phyloP scores from a whole-genome alignment of 2,888 invertebrate species.

The Glomeris marginata region DNA sequence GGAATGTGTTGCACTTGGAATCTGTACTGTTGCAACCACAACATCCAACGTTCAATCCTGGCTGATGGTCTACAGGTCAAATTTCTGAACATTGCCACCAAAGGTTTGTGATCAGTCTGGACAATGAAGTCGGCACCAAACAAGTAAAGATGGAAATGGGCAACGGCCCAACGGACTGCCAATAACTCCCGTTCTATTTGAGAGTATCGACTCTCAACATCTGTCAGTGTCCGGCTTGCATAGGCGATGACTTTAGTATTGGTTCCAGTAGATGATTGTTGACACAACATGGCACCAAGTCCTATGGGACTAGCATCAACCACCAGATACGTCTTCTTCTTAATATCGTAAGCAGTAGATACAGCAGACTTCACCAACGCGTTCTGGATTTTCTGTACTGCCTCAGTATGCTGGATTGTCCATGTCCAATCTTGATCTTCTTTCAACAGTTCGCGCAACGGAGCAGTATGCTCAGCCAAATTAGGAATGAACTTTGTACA shows the following conservation, averaged over 20 bases:
- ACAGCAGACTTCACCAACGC: background rate
- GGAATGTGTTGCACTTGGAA: constrained; percentile 16
- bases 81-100: constrained; percentile 19
- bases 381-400: background rate
- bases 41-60: constrained; percentile 20
- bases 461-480: background rate
- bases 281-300: constrained; percentile 5
- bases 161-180: constrained; percentile 21
- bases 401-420: background rate
- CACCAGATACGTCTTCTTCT: constrained; percentile 11
- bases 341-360: background rate
- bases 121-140: constrained; percentile 20
- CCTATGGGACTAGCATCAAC: constrained; percentile 17
- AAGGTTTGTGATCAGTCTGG: constrained; percentile 21
- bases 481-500: background rate
- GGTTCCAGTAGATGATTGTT: background rate
- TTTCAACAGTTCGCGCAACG: background rate
- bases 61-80: constrained; percentile 19
- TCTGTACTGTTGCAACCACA: constrained; percentile 14
- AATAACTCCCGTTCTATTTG: constrained; percentile 18
- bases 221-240: constrained; percentile 12
- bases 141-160: constrained; percentile 22
- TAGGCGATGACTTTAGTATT: constrained; percentile 11
- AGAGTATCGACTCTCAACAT: constrained; percentile 17
- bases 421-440: background rate